Evolutionary conservation across 2,113 vertebrate genomes (phyloP).

Genomic region (Shinisaurus crocodilurus): DNA sequence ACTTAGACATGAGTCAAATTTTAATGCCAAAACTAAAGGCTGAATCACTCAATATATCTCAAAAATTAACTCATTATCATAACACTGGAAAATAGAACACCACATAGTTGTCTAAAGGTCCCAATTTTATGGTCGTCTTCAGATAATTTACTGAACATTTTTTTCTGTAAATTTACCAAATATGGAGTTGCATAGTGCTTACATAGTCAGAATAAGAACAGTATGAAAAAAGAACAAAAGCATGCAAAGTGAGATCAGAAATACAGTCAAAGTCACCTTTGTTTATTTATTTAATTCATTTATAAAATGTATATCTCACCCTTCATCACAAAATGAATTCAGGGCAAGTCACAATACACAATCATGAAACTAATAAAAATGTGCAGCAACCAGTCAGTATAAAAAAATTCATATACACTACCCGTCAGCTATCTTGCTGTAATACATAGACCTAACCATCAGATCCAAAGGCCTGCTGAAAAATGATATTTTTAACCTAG

Average conservation of each 20-base stretch:
- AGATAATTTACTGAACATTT: slow-evolving; percentile 58
- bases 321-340: background rate
- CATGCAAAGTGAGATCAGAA: slow-evolving; percentile 26
- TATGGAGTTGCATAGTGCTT: slow-evolving; percentile 37
- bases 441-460: no score
- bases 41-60: slow-evolving; percentile 65
- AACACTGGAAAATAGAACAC: slow-evolving; percentile 67
- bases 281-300: background rate
- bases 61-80: slow-evolving; percentile 71
- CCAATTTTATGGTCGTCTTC: slow-evolving; percentile 64
- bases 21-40: slow-evolving; percentile 61
- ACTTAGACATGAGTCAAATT: slow-evolving; percentile 62
- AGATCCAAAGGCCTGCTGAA: no score
- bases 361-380: no score
- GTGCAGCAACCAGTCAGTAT: no score
- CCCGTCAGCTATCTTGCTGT: no score
- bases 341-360: no score
- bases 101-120: slow-evolving; percentile 45
- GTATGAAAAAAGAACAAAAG: slow-evolving; percentile 27
- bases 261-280: slow-evolving; percentile 13
- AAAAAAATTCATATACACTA: no score
- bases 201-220: slow-evolving; percentile 17
- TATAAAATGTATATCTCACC: background rate
- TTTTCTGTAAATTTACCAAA: slow-evolving; percentile 42
- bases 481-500: background rate